A percentile compares a stretch with the other conserved stretches of the same genome.
phyloP scores from a whole-genome alignment of 1,140 invertebrate genomes.

The Zaprionus inermis region DNA sequence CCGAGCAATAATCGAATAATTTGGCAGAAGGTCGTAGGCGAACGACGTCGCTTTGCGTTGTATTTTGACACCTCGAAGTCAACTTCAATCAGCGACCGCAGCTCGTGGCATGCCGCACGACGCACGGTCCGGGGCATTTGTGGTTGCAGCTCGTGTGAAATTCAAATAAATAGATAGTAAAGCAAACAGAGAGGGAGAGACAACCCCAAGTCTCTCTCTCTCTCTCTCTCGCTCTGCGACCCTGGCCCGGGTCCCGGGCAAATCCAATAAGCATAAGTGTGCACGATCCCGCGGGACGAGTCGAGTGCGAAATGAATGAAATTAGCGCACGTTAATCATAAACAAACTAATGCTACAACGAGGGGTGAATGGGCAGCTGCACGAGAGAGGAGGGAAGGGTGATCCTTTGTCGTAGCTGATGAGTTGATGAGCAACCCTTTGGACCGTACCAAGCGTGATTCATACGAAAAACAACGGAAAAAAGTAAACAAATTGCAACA shows the following conservation, averaged over 20 bases:
- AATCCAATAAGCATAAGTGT: slow-evolving; percentile 78
- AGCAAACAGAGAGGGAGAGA: slow-evolving; percentile 14
- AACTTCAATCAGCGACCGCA: slow-evolving; percentile 53
- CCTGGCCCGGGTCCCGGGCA: not conserved
- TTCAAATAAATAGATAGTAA: slow-evolving; percentile 49
- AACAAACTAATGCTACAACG: slow-evolving; percentile 55
- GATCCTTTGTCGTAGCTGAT: slow-evolving; percentile 13
- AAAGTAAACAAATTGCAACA: slow-evolving; percentile 72
- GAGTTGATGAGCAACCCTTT: slow-evolving; percentile 50
- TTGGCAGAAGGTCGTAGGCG: slow-evolving; percentile 34
- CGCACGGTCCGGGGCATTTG: slow-evolving; percentile 39
- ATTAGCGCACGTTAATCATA: slow-evolving; percentile 81
- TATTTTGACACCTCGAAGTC: slow-evolving; percentile 75
- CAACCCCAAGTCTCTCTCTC: too few species aligned
- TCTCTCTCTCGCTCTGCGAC: too few species aligned
- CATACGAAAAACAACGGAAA: not conserved
- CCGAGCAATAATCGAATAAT: slow-evolving; percentile 56
- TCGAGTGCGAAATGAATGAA: slow-evolving; percentile 75
- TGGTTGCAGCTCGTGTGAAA: slow-evolving; percentile 61
- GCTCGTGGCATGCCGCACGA: slow-evolving; percentile 17
- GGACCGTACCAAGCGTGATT: slow-evolving; percentile 10
- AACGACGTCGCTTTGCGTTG: slow-evolving; percentile 40
- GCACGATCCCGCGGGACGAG: slow-evolving; percentile 56
- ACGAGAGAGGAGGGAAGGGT: not conserved
- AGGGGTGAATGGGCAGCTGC: not conserved